Evolutionary conservation across 1,140 invertebrate species (phyloP).

Genomic region (Drosophila pruinosa): DNA sequence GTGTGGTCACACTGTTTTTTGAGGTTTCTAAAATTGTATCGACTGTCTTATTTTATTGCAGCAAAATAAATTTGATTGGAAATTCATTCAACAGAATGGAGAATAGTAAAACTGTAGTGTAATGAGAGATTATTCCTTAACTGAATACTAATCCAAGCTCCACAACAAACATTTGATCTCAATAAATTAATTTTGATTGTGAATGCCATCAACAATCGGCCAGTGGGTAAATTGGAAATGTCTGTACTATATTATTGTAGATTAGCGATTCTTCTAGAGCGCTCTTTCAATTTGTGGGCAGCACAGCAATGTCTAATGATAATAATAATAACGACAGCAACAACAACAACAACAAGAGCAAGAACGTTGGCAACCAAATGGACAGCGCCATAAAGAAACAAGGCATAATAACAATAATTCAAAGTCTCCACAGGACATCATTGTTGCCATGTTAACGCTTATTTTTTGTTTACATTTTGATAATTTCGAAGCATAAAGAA

Average conservation of each 20-base stretch:
- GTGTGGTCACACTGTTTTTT: too few relatives aligned
- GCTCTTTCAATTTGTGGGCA: not conserved
- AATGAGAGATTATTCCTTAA: too few relatives aligned
- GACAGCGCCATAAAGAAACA: conserved; percentile 68
- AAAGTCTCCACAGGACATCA: conserved; percentile 79
- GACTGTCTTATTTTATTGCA: too few relatives aligned
- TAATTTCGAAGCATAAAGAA: conserved; percentile 33
- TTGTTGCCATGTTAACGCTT: conserved; percentile 83
- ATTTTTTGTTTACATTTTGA: conserved; percentile 76
- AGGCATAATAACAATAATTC: conserved; percentile 81
- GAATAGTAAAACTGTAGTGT: too few relatives aligned
- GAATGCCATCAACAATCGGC: too few relatives aligned
- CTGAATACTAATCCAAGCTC: too few relatives aligned
- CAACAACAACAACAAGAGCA: not conserved
- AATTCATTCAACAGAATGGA: too few relatives aligned
- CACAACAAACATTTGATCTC: too few relatives aligned
- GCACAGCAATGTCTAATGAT: conserved; percentile 6
- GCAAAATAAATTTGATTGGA: too few relatives aligned
- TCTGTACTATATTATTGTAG: conserved; percentile 5
- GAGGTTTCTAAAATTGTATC: too few relatives aligned
- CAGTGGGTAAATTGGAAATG: not conserved
- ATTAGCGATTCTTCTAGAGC: conserved; percentile 34
- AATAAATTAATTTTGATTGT: too few relatives aligned
- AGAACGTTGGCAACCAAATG: conserved; percentile 22
- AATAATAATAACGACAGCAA: conserved; percentile 15